Evolutionary conservation across 2,888 invertebrate species (phyloP), one percentile per base, ranked within the genome.

Genomic region (Noctua fimbriata): DNA sequence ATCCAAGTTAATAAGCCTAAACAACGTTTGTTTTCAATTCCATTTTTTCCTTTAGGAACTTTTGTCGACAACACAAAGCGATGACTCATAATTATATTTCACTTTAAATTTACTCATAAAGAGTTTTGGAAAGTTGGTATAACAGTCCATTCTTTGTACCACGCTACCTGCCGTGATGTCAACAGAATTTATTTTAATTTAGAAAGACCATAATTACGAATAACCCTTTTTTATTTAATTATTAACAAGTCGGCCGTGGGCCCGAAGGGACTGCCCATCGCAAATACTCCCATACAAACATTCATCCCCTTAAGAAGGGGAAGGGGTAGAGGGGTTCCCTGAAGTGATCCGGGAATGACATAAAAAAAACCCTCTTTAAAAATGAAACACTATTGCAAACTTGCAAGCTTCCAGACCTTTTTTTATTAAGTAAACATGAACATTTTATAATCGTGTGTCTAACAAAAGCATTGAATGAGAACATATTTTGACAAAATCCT

Each of bases 1-100:
- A 55, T 60, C 14, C 9, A 63, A 5, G 32, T 32, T 32, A 44
- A 32, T 55, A 63, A 44, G 32, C n/a, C 55, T 36, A n/a, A 52
- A 32, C 41, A 55, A 36, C 5, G 16, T 16, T 70, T 24, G n/a
- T 55, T 70, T 58, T 21, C 55, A 71, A 58, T 10, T 41, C n/a
- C 41, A 16, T 55, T 71, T 71, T 36, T 71, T 36, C 36, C 3
- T 36, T 12, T 18, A 71, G 5, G 41, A 18, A n/a, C n/a, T 71
- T 58, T 41, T 32, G n/a, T 58, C 71, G 71, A 41, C 21, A 41
- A 58, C 41, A 58, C 41, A 58, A 71, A 71, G 41, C 41, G 41
- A 28, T 55, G n/a, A n/a, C n/a, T 55, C 41, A 36, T 71, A 41
- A 71, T 71, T 60, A 60, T 60, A 58, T 72, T 44, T 72, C 21